These are phyloP conservation scores for Aphaenogaster rudis DNA, from an alignment of 1,140 invertebrate species.

Conservation along the genomic window DNA sequence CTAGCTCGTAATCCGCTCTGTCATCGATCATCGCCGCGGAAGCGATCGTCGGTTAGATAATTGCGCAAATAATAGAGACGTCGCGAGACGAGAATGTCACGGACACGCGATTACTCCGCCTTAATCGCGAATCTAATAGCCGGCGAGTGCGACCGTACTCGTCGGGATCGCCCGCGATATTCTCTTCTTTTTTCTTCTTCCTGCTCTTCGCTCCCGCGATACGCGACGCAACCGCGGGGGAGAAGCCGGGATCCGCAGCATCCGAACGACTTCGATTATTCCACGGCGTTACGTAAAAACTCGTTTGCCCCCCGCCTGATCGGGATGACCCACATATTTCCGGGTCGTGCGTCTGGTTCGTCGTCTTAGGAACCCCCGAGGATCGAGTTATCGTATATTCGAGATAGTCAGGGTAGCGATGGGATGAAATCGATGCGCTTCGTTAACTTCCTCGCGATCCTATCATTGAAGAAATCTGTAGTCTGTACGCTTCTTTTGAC, in stretches of 20 bases:
- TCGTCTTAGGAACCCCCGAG: conserved; percentile 34
- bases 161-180: neutral
- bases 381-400: conserved; percentile 33
- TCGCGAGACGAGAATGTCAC: conserved; percentile 20
- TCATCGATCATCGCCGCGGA: conserved; percentile 21
- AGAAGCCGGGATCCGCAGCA: neutral
- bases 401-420: conserved; percentile 6
- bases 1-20: neutral
- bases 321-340: conserved; percentile 72
- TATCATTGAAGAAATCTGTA: neutral
- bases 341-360: neutral
- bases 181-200: neutral
- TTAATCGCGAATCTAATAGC: conserved; percentile 28
- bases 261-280: conserved; percentile 48
- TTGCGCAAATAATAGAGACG: conserved; percentile 12
- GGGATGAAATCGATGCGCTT: conserved; percentile 19
- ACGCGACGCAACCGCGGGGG: neutral
- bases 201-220: neutral
- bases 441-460: neutral
- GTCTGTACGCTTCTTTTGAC: neutral
- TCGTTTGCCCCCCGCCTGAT: conserved; percentile 68
- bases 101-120: conserved; percentile 7
- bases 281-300: conserved; percentile 79
- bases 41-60: conserved; percentile 44
- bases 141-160: neutral